Conservation (phyloP, 2,113 vertebrate genomes). For the Ciconia maguari region DNA sequence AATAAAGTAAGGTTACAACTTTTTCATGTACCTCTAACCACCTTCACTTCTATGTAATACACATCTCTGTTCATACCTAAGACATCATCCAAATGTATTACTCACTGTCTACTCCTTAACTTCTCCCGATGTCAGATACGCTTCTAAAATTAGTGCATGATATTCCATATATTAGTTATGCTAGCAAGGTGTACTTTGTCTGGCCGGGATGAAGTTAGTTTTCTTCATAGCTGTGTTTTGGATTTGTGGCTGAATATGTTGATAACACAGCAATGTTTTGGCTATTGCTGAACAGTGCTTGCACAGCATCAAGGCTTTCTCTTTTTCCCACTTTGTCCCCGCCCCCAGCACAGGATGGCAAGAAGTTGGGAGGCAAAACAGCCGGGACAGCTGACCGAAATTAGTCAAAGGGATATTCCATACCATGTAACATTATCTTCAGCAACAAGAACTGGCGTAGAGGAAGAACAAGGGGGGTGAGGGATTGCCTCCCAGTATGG, state of each 20-base stretch:
- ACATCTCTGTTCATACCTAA: background rate
- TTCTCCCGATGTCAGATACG: background rate
- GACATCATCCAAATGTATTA: background rate
- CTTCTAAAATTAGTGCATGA: background rate
- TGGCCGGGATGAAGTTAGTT: background rate
- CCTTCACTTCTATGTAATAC: background rate
- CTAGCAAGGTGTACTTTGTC: background rate
- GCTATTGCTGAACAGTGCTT: background rate
- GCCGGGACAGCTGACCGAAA: background rate
- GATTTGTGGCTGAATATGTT: background rate
- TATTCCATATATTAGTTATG: background rate
- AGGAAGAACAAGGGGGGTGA: background rate
- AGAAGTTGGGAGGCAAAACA: background rate
- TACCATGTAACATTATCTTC: background rate
- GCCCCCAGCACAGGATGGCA: background rate
- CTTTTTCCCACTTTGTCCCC: background rate
- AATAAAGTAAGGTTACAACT: background rate
- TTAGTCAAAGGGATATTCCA: background rate
- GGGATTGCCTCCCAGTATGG: fast-evolving
- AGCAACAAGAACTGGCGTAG: background rate
- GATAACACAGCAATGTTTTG: background rate
- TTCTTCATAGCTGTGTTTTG: background rate
- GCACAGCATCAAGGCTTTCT: background rate
- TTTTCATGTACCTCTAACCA: background rate
- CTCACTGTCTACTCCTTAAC: background rate